A percentile compares a stretch with the other conserved stretches of the same genome.
These are phyloP conservation scores for Empis livida DNA, from an alignment of 2,888 invertebrate species.

Conservation along the genomic window DNA sequence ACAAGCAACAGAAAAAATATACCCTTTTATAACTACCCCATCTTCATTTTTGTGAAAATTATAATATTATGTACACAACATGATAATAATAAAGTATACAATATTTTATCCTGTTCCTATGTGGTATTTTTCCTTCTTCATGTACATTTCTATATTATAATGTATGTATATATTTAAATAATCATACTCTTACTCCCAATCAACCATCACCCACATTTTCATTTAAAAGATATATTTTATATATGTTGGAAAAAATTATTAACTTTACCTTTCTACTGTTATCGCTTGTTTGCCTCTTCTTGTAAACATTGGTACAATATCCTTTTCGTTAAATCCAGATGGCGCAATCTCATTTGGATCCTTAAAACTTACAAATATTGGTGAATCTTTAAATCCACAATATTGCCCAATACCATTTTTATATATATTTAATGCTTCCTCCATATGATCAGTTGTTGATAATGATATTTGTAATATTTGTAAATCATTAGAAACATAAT, in stretches of 20 bases:
- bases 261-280: constrained; percentile 33
- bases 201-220: too few species aligned
- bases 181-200: too few species aligned
- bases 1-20: too few species aligned
- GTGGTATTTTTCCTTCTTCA: too few species aligned
- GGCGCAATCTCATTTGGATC: constrained; percentile 55
- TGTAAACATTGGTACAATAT: constrained; percentile 64
- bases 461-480: constrained; percentile 37
- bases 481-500: constrained; percentile 40
- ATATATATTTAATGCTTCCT: constrained; percentile 49
- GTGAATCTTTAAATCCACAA: constrained; percentile 44
- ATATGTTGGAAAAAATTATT: background rate
- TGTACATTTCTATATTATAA: too few species aligned
- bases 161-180: too few species aligned
- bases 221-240: too few species aligned
- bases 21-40: too few species aligned
- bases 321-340: constrained; percentile 57
- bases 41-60: too few species aligned
- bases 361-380: constrained; percentile 35
- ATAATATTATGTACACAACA: too few species aligned
- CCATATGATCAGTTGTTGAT: constrained; percentile 51
- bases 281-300: constrained; percentile 55
- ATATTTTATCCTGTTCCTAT: too few species aligned
- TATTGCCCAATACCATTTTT: constrained; percentile 55
- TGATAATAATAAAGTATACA: too few species aligned